Conservation (phyloP, 2,113 vertebrate genomes). For the Ptyas mucosa region DNA sequence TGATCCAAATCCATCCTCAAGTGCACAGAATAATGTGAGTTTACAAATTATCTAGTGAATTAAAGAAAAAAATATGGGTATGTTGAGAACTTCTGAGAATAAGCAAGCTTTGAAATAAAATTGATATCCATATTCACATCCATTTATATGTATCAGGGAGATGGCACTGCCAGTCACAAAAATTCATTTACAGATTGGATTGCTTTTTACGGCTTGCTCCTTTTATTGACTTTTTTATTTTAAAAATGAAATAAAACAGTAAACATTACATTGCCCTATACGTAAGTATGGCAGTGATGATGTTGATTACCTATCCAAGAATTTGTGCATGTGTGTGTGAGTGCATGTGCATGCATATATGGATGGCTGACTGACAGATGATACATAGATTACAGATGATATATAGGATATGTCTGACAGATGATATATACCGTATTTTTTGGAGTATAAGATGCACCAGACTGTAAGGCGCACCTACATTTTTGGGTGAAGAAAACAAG, state of each 20-base stretch:
- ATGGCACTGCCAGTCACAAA: neutral
- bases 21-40: neutral
- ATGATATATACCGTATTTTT: no score
- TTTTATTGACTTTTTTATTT: conserved; percentile 7
- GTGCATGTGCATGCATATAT: neutral
- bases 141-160: neutral
- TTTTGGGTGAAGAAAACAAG: no score
- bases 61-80: neutral
- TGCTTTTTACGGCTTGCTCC: neutral
- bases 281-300: neutral
- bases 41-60: neutral
- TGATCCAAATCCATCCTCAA: conserved; percentile 3
- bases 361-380: neutral
- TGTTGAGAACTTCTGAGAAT: neutral
- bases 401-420: no score
- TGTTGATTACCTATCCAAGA: neutral
- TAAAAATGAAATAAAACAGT: neutral
- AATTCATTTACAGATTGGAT: neutral
- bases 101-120: neutral
- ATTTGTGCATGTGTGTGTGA: neutral
- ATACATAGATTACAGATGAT: neutral
- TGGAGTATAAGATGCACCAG: no score
- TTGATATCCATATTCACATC: neutral
- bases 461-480: no score
- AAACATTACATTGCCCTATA: neutral